phyloP scores from a whole-genome alignment of 2,888 invertebrate species.

The Drosophila mercatorum region DNA sequence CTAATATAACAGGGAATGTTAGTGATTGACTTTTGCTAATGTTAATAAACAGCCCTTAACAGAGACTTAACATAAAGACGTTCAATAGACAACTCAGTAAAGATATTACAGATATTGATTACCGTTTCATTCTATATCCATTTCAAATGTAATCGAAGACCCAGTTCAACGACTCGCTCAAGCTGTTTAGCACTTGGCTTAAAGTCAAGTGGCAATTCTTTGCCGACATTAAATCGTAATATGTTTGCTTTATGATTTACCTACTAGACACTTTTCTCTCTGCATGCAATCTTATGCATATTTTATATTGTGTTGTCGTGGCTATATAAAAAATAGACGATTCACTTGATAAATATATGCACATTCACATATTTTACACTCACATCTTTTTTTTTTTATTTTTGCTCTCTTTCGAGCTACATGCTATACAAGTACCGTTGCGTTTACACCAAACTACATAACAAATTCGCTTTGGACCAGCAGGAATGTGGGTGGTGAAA shows the following conservation, averaged over 20 bases:
- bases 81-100: too few species aligned
- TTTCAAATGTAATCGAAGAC: not conserved
- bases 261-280: slow-evolving; percentile 10
- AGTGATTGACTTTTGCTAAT: not conserved
- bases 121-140: not conserved
- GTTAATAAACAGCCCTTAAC: not conserved
- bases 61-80: not conserved
- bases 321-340: slow-evolving; percentile 14
- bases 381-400: slow-evolving; percentile 16
- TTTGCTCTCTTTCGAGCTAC: not conserved
- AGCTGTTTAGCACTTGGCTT: not conserved
- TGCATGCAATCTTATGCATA: slow-evolving; percentile 15
- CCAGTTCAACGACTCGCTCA: too few species aligned
- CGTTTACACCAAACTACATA: slow-evolving; percentile 30
- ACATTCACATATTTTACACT: slow-evolving; percentile 37
- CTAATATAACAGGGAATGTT: not conserved
- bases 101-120: not conserved
- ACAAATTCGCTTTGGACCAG: slow-evolving; percentile 31
- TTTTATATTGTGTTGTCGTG: slow-evolving; percentile 14
- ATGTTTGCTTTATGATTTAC: slow-evolving; percentile 31
- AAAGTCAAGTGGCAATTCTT: slow-evolving; percentile 5
- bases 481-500: not conserved
- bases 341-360: slow-evolving; percentile 46
- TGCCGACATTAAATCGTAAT: not conserved
- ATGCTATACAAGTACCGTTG: slow-evolving; percentile 18